Base-by-base conservation (phyloP, 2,113 vertebrate species). In the Lamprotornis superbus region DNA sequence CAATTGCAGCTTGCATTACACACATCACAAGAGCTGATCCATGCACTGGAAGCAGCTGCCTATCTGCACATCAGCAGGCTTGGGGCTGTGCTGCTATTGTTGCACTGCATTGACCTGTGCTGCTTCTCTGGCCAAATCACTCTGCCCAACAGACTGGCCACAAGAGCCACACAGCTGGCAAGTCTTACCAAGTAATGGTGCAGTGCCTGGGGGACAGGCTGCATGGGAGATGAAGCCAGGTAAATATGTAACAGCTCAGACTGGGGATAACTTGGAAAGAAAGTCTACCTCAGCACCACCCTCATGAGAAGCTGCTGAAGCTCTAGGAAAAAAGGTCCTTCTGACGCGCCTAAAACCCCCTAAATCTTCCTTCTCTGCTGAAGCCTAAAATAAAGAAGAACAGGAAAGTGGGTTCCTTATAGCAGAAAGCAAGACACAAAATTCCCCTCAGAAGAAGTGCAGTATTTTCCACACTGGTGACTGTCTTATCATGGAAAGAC, bases 401-500 rank as follows among this genome's bases (percentile, higher is more conserved):
- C 64, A 92, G 75, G n/a, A 91, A 85, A 90, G 40, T 64, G 31
- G 33, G 88, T 94, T 96, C 73, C 76, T 73, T 84, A 67, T 39
- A 86, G 65, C 47, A 83, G 44, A 69, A 70, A 88, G 39, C 52
- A 89, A 78, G 60, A 83, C 27, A 52, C 40, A 96, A 96, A 96
- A 96, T 92, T 75, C 57, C 96, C 95, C 95, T 63, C n/a, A n/a
- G 40, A 94, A 91, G 59, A 91, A 78, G 44, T 25, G 28, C 76
- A 92, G 73, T 73, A 89, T 96, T 97, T 97, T 97, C 96, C 95
- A 92, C 61, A 67, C 52, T 57, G 64, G 65, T 89, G 69, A 44
- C 86, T 95, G 86, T 71, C 79, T 93, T 89, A 96, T 82, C 81
- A 79, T 60, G 96, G 95, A 96, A 96, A 93, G 79, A 92, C 31